Percentiles rank a stretch among this genome's conserved stretches.
Evolutionary conservation across 2,113 vertebrate genomes (phyloP).

Genomic region (Vombatus ursinus): DNA sequence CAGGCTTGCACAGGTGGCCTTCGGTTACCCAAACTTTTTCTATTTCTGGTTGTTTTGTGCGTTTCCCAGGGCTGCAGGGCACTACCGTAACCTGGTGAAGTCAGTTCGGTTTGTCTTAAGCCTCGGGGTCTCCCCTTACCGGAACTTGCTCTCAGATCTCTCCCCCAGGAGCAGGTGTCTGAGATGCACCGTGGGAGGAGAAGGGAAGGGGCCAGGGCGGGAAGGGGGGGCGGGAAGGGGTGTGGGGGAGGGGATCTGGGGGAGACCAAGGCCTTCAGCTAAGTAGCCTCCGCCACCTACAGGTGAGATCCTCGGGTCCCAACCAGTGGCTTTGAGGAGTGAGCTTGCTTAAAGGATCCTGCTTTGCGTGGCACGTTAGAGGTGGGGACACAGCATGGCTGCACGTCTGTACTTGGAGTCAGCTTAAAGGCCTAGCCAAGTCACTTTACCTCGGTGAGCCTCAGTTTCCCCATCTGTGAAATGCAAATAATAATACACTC

Average conservation of each 20-base stretch:
- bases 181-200: neutral
- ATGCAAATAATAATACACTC: neutral
- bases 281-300: neutral
- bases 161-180: neutral
- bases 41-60: conserved; percentile 85
- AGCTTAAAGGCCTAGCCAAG: neutral
- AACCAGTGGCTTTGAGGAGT: neutral
- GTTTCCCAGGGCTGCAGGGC: conserved; percentile 67
- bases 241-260: too few species aligned
- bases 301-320: neutral
- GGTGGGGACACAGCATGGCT: too few species aligned
- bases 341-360: too few species aligned
- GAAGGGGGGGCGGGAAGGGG: too few species aligned
- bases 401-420: too few species aligned
- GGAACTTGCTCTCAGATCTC: neutral
- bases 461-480: neutral
- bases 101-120: neutral
- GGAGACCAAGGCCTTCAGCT: too few species aligned
- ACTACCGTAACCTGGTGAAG: neutral
- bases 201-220: neutral
- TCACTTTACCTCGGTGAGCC: neutral
- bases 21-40: conserved; percentile 85
- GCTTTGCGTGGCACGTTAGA: too few species aligned
- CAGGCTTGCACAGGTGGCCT: conserved; percentile 83
- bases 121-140: neutral